Evolutionary conservation across 2,113 vertebrate species (phyloP).

Genomic region (Orycteropus afer): DNA sequence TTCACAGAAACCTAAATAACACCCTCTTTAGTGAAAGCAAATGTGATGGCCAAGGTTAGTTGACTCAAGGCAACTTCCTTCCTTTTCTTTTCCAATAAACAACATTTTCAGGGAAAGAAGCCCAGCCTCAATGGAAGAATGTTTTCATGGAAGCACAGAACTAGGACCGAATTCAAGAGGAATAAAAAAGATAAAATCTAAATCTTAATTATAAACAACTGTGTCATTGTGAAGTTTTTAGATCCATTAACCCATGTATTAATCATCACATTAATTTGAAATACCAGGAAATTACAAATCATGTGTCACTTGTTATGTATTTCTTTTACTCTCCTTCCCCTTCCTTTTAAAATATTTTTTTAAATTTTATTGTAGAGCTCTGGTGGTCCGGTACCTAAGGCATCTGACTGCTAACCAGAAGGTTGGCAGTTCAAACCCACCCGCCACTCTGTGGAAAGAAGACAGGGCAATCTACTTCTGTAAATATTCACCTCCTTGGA

Average conservation of each 20-base stretch:
- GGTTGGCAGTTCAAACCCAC: no score
- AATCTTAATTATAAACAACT: constrained; percentile 51
- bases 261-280: constrained; percentile 31
- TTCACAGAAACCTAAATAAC: neutral
- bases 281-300: constrained; percentile 18
- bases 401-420: no score
- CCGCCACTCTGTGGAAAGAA: no score
- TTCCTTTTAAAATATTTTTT: neutral
- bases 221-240: constrained; percentile 40
- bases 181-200: constrained; percentile 25
- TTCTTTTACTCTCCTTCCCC: neutral
- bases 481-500: no score
- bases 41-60: neutral
- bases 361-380: neutral
- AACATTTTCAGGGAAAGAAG: constrained; percentile 48
- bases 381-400: no score
- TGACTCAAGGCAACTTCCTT: constrained; percentile 42
- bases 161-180: constrained; percentile 17
- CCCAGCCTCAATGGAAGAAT: neutral
- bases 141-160: constrained; percentile 28
- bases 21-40: neutral
- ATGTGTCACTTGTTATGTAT: neutral
- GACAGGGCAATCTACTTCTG: no score
- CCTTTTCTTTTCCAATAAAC: constrained; percentile 62
- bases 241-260: neutral